Evolutionary conservation across 2,888 invertebrate species (phyloP), one percentile per base, ranked within the genome.

Genomic region (Zonitis immaculata): DNA sequence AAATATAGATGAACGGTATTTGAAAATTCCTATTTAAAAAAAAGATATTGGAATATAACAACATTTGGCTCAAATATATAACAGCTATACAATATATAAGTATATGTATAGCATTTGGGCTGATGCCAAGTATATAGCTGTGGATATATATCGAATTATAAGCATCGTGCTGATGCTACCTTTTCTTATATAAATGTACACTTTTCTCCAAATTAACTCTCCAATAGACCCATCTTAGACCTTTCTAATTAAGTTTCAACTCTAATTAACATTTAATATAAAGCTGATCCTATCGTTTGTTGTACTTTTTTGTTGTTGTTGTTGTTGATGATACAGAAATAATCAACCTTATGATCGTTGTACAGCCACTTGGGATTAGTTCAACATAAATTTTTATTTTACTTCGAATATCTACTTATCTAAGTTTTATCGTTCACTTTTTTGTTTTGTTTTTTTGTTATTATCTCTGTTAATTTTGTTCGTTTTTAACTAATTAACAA

Each of bases 141-240:
- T 12, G 16, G 16, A 55, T 48, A 55, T 55, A 56, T 53, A 56
- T 56, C 51, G 53, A 51, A 45, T 56, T 56, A 56, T 56, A 47
- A 55, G 49, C 50, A 46, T 50, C 53, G 50, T 56, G 53, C 56
- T 56, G 56, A 53, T 53, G 54, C 27, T 47, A 47, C 48, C 42
- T 51, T 46, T 54, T 51, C 47, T 39, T 25, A 42, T 26, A 50
- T 32, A 18, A 12, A 8, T 7, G 14, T 28, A 9, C 20, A 27
- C 51, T 51, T 18, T 20, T 44, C 44, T 42, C 32, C 32, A 54
- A 54, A 51, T 54, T 50, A 51, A 51, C 51, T 47, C 47, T 47
- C 20, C n/a, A 39, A 18, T 39, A 39, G 20, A n/a, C 18, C 5
- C 6, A 5, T 6, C 39, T n/a, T 6, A 26, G 8, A 26, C 26